phyloP scores from a whole-genome alignment of 2,113 vertebrate genomes.

The Istiophorus platypterus region DNA sequence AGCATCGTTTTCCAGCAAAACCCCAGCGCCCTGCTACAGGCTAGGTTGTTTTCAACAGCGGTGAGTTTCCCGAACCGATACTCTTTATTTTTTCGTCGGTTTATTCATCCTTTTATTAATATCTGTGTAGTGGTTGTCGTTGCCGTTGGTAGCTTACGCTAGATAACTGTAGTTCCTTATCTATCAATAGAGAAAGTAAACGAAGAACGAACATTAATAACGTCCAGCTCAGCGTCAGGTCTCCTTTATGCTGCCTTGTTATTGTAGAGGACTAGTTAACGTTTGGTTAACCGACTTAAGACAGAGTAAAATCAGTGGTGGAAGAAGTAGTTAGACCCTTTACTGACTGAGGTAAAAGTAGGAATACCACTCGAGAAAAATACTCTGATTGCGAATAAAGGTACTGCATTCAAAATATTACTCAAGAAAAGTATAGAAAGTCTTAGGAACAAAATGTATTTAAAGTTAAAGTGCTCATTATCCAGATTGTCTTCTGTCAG shows the following conservation, averaged over 20 bases:
- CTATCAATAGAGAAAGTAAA: constrained; percentile 1
- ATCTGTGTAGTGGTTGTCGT: not conserved
- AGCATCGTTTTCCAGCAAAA: constrained; percentile 1
- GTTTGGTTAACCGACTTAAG: not conserved
- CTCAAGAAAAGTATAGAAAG: too few species aligned
- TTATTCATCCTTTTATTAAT: not conserved
- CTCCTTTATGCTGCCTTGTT: not conserved
- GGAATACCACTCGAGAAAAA: not conserved
- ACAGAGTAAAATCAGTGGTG: not conserved
- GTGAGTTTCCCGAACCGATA: constrained; percentile 38
- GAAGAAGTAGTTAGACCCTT: not conserved
- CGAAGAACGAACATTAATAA: not conserved
- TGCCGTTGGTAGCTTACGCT: too few species aligned
- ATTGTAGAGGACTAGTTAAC: not conserved
- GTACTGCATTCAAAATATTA: not conserved
- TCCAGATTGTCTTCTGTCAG: too few species aligned
- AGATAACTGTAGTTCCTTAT: not conserved
- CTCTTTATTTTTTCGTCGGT: not conserved
- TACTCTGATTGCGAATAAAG: not conserved
- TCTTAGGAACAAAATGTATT: too few species aligned
- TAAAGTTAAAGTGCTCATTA: too few species aligned
- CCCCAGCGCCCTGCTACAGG: constrained; percentile 17
- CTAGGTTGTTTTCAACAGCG: constrained; percentile 41
- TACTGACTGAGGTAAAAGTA: not conserved
- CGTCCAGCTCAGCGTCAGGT: not conserved